Conservation (phyloP, 2,113 vertebrate genomes). For the Brachyistius frenatus region DNA sequence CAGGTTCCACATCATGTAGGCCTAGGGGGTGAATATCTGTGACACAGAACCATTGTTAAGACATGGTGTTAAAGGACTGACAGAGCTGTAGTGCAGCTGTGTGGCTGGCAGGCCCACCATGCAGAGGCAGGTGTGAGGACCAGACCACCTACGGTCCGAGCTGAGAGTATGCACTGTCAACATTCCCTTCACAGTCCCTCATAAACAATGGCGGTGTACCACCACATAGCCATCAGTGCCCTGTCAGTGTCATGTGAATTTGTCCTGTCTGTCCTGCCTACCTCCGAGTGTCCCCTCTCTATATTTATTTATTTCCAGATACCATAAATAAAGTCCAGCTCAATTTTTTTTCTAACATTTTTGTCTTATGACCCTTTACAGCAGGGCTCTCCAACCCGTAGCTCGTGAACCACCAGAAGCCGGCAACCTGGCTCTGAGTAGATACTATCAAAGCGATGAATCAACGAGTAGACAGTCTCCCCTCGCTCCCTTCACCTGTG, state of each 20-base stretch:
- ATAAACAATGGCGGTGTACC: slow-evolving; percentile 66
- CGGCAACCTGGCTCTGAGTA: too few relatives aligned
- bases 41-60: slow-evolving; percentile 74
- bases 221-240: slow-evolving; percentile 67
- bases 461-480: too few relatives aligned
- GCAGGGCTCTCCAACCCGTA: too few relatives aligned
- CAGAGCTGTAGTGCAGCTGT: slow-evolving; percentile 83
- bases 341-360: too few relatives aligned
- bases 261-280: background rate
- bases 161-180: slow-evolving; percentile 31
- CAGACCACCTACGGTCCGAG: slow-evolving; percentile 68
- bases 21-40: slow-evolving; percentile 50
- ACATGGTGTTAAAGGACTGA: slow-evolving; percentile 84
- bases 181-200: slow-evolving; percentile 30
- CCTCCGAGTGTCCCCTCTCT: background rate
- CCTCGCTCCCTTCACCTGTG: too few relatives aligned
- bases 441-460: too few relatives aligned
- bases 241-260: slow-evolving; percentile 39
- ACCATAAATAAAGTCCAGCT: background rate
- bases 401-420: too few relatives aligned
- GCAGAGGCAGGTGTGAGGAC: slow-evolving; percentile 69
- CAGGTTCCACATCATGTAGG: slow-evolving; percentile 48
- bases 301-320: background rate
- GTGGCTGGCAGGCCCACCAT: slow-evolving; percentile 50
- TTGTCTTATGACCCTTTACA: background rate